A percentile compares a stretch with the other conserved stretches of the same genome.
Conservation (phyloP, 2,113 vertebrate species). For the Microcebus tavaratra region DNA sequence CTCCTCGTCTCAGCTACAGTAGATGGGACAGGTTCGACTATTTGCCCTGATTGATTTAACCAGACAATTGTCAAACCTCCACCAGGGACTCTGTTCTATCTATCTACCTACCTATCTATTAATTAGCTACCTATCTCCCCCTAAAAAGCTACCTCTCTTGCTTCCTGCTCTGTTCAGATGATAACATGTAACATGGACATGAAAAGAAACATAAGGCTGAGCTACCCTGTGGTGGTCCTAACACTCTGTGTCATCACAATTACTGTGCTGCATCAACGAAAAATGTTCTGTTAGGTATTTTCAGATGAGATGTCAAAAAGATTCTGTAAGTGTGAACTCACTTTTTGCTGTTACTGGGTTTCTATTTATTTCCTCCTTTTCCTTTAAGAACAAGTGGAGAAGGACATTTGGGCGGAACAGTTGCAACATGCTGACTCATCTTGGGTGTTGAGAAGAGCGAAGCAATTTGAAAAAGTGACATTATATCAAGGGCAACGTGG, state of each 20-base stretch:
- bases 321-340: background rate
- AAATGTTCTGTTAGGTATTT: background rate
- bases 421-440: constrained; percentile 64
- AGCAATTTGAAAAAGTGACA: background rate
- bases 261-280: background rate
- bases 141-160: background rate
- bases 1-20: background rate
- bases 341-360: background rate
- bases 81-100: too few relatives aligned
- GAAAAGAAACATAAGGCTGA: background rate
- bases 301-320: background rate
- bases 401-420: constrained; percentile 4
- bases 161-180: background rate
- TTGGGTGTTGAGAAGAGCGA: constrained; percentile 16
- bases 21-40: background rate
- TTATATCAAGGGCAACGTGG: background rate
- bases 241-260: background rate
- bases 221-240: background rate
- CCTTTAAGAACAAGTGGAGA: constrained; percentile 69
- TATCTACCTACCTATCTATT: background rate
- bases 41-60: background rate
- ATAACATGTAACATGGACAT: background rate
- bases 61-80: background rate
- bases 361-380: constrained; percentile 60
- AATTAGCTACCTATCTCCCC: background rate